A percentile compares a stretch with the other conserved stretches of the same genome.
Conservation (phyloP, 1,140 invertebrate species). For the Microplitis demolitor region DNA sequence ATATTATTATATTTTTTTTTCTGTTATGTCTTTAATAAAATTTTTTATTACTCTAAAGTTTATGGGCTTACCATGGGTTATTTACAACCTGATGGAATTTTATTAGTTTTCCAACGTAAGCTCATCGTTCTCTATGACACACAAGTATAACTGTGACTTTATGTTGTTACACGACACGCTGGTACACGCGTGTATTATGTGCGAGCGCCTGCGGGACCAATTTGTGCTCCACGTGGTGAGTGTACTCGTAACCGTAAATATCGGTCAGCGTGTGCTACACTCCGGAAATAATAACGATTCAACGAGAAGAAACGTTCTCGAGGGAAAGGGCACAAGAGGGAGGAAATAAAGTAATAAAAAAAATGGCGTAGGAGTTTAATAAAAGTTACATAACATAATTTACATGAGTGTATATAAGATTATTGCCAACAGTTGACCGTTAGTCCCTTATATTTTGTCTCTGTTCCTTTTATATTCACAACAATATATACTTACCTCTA, state of each 20-base stretch:
- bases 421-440: no score
- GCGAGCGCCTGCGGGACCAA: constrained; percentile 39
- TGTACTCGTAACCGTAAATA: constrained; percentile 45
- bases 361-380: neutral
- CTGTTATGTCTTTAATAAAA: no score
- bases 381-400: neutral
- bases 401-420: no score
- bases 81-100: neutral
- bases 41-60: neutral
- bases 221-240: constrained; percentile 34
- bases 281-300: constrained; percentile 27
- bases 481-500: no score
- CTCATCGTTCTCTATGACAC: constrained; percentile 39
- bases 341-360: constrained; percentile 7
- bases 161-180: constrained; percentile 41
- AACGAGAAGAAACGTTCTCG: constrained; percentile 36
- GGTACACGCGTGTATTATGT: constrained; percentile 33
- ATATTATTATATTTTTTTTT: no score
- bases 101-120: constrained; percentile 3
- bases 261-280: constrained; percentile 32
- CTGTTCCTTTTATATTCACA: no score
- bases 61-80: neutral
- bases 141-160: constrained; percentile 43
- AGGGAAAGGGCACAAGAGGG: constrained; percentile 19
- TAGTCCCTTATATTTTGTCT: no score